These are phyloP conservation scores for Leptopilina clavipes DNA, from an alignment of 1,140 invertebrate genomes.

Conservation along the genomic window DNA sequence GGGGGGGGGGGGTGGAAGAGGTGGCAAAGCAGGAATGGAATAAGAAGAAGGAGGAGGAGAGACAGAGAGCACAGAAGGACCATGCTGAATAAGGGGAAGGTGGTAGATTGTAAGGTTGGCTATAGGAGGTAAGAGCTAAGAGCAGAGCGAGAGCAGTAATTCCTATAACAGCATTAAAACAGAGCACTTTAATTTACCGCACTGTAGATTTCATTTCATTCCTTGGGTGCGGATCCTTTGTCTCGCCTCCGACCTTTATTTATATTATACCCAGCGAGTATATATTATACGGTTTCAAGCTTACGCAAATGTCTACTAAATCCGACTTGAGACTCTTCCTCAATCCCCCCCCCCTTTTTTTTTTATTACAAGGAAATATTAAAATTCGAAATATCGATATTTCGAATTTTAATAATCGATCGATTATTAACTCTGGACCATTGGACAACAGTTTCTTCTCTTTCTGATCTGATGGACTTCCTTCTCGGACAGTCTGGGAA, in stretches of 20 bases:
- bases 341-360: conserved; percentile 49
- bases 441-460: no score
- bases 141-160: conserved; percentile 66
- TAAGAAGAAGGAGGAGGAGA: conserved; percentile 57
- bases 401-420: no score
- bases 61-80: conserved; percentile 49
- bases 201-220: conserved; percentile 73
- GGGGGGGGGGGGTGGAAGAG: conserved; percentile 55
- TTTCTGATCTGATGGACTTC: no score
- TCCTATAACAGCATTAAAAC: conserved; percentile 74
- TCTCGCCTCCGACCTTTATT: conserved; percentile 61
- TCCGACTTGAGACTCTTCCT: conserved; percentile 60
- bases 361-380: conserved; percentile 29
- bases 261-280: conserved; percentile 63
- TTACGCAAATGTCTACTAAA: conserved; percentile 63
- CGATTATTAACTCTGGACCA: no score
- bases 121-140: conserved; percentile 55
- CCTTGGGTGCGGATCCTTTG: conserved; percentile 62
- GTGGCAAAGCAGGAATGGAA: conserved; percentile 55
- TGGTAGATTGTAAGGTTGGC: conserved; percentile 46
- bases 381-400: no score
- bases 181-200: conserved; percentile 73
- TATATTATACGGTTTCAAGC: conserved; percentile 63
- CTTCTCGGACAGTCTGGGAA: no score
- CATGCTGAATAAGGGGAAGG: conserved; percentile 52